Evolutionary conservation across 2,888 invertebrate species (phyloP), one percentile per base, ranked within the genome.

Genomic region (Macropis europaea): DNA sequence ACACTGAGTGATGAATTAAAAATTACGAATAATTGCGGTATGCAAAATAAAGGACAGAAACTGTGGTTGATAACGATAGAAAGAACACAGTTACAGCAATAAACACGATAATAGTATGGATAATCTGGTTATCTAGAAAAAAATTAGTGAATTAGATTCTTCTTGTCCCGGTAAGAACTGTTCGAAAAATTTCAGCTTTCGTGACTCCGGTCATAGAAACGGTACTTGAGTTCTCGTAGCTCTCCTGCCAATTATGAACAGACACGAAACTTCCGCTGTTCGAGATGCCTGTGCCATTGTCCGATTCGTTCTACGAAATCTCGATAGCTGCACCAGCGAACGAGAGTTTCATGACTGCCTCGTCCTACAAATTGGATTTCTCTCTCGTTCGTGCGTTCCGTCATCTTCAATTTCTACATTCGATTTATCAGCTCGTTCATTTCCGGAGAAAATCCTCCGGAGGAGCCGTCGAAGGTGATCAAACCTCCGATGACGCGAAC

Each of bases 191-290:
- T 24, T 11, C 15, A 7, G 24, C 7, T 11, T 38, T 11, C 26
- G 52, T 24, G 38, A 17, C 24, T 24, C 11, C 26, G 15, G 5
- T 15, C 15, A 6, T 24, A 36, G 24, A 26, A 17, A 9, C 38
- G 24, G 15, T n/a, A 26, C 15, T 26, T 24, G 11, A 38, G 36
- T 38, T 26, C 26, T 24, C 36, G 36, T 15, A 7, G 52, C 38
- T 22, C 26, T 13, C 2, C 38, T 53, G 52, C 38, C 52, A 53
- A 53, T 53, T 53, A 53, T 53, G 26, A 53, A 24, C 52, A 38
- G 52, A 53, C 38, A 38, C 17, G 52, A 53, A 53, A 53, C 15
- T 38, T 36, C 38, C 38, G 52, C 17, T 26, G 6, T 7, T 11
- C 5, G 2, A 34, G 17, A 56, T 67, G 9, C 34, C 32, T 9